Base-by-base conservation (phyloP, 2,888 invertebrate genomes). In the Drosophila phalerata region DNA sequence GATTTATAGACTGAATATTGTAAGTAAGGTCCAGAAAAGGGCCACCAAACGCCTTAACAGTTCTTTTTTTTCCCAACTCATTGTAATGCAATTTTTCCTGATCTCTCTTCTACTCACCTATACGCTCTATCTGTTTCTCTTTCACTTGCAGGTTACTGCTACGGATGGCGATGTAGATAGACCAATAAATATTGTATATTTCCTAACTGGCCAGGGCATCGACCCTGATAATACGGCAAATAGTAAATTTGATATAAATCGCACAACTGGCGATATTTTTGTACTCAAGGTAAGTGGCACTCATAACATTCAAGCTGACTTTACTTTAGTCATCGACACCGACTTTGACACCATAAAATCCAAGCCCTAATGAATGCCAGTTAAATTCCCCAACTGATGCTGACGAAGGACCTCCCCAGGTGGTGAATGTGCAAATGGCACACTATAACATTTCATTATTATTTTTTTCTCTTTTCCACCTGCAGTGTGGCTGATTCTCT, bases 81-180 rank as follows among this genome's bases (percentile, higher is more conserved):
- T 66, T 79, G 51, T 65, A 79, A 79, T 74, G 75, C 79, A 63
- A 13, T 61, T 69, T 60, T 64, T 55, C 17, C 32, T 34, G 37
- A 42, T 47, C 37, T 45, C 48, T 32, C 34, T 30, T 32, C 53
- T 30, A 22, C 45, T 51, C 45, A 37, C 48, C 62, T n/a, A 13
- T 62, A 62, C 30, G 19, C 45, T 56, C 0, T 61, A 28, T 53
- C 15, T 47, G 10, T 56, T 8, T 38, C 9, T 65, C 25, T 61
- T 45, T 17, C 34, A 34, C 37, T 43, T 75, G 42, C 93, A 99
- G 98, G 98, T 99, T 82, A 97, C 97, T 69, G 99, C 98, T 49
- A 97, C 97, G n/a, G 98, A 99, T 93, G 98, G 98, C 60, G 98
- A 99, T 93, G 97, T 97, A 92, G 98, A 98, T 92, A 95, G 98